Conservation (phyloP, 2,888 invertebrate genomes). For the Pachydiplax longipennis region DNA sequence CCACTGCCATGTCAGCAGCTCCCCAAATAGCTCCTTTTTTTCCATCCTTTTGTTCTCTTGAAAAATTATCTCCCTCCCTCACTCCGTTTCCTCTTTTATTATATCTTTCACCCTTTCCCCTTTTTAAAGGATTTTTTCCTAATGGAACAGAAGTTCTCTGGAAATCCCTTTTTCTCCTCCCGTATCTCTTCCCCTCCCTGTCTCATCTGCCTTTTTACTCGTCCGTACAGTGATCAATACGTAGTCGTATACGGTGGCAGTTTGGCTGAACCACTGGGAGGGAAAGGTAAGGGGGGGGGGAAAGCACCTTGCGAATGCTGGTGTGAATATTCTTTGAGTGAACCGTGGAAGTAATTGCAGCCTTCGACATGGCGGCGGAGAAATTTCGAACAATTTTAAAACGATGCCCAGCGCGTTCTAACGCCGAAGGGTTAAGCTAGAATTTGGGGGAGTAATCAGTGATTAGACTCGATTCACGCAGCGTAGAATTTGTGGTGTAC, state of each 20-base stretch:
- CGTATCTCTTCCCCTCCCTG: neutral
- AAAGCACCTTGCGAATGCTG: neutral
- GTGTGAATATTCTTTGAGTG: neutral
- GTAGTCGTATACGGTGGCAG: conserved; percentile 30
- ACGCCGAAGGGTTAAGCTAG: too few relatives aligned
- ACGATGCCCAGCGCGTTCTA: too few relatives aligned
- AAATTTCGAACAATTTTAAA: too few relatives aligned
- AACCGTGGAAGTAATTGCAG: too few relatives aligned
- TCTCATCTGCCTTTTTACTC: conserved; percentile 29
- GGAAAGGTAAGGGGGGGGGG: neutral
- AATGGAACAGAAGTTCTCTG: neutral
- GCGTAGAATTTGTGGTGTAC: too few relatives aligned
- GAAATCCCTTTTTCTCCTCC: conserved; percentile 1
- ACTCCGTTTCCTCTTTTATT: neutral
- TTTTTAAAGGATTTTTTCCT: neutral
- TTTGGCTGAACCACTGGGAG: conserved; percentile 22
- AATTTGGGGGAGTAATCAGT: too few relatives aligned
- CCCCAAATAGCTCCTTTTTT: neutral
- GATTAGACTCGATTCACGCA: too few relatives aligned
- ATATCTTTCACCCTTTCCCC: neutral
- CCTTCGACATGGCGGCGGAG: too few relatives aligned
- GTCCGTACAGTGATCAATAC: conserved; percentile 34
- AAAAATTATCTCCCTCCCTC: neutral
- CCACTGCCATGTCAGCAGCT: neutral
- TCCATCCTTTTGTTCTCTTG: neutral